These are phyloP conservation scores for Mycalesis mineus DNA, from an alignment of 2,888 invertebrate species.

Conservation along the genomic window DNA sequence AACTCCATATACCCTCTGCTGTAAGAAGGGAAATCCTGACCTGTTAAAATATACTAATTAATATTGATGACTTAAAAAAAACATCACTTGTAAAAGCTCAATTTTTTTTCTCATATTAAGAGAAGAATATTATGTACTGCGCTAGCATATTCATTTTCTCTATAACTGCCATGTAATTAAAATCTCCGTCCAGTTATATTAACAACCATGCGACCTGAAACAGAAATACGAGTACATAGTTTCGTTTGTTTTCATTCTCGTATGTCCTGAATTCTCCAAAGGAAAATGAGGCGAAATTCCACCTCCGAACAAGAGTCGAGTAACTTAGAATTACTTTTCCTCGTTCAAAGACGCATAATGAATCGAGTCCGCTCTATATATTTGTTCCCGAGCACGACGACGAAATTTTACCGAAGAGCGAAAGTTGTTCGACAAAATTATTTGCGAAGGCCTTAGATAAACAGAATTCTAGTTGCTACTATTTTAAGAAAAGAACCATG, in stretches of 20 bases:
- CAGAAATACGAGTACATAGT: neutral
- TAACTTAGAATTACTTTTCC: slow-evolving; percentile 71
- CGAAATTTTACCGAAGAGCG: slow-evolving; percentile 47
- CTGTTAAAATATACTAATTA: no score
- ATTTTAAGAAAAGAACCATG: slow-evolving; percentile 25
- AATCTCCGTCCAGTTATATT: no score
- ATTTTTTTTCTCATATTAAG: no score
- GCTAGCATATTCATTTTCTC: no score
- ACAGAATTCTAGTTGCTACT: slow-evolving; percentile 34
- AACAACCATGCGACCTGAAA: no score
- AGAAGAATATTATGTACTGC: no score
- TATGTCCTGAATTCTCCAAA: slow-evolving; percentile 22
- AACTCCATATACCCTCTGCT: no score
- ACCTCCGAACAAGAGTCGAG: slow-evolving; percentile 35
- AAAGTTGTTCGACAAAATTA: slow-evolving; percentile 60
- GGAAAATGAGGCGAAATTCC: slow-evolving; percentile 42
- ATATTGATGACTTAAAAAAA: no score
- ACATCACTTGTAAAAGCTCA: no score
- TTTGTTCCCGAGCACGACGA: slow-evolving; percentile 54
- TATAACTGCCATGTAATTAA: no score
- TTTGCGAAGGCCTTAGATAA: slow-evolving; percentile 47
- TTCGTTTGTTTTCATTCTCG: slow-evolving; percentile 1
- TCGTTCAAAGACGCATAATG: slow-evolving; percentile 67
- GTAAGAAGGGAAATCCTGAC: no score
- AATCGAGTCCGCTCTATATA: slow-evolving; percentile 61